Evolutionary conservation across 2,797 vertebrate species (phyloP), one percentile per base, ranked within the genome.

Genomic region (Squalus acanthias): DNA sequence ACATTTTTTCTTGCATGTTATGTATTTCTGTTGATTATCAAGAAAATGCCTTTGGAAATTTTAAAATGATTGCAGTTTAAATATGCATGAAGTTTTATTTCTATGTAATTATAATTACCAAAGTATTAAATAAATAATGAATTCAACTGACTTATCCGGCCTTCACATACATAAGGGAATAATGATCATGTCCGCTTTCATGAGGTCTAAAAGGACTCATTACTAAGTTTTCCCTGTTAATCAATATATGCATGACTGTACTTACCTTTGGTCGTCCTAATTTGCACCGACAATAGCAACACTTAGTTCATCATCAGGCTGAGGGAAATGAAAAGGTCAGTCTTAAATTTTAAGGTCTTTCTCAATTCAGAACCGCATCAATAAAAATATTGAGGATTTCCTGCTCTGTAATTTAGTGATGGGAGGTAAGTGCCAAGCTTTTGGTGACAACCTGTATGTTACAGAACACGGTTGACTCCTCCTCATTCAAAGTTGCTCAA

Each of bases 11-110:
- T 57, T 74, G 70, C 13, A 29, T 72, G 65, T 72, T 95, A 50
- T 50, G 9, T 92, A 92, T 70, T 95, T 70, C 72, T 53, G 67
- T 95, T 95, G 50, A 69, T 57, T 57, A 74, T 12, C 24, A 95
- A 72, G 70, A 74, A 95, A 53, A 33, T 57, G 69, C 29, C 50
- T 74, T 50, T 74, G 0, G 24, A 72, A 29, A 95, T 50, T 95
- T 95, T 72, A 57, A 95, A 76, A 57, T 74, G 26, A 74, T 72
- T 74, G 24, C 50, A 57, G 12, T 95, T 95, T 95, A 76, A 76
- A 95, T 95, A 95, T 74, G 70, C 29, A 95, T 95, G 70, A 29
- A 57, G 46, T 53, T 95, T 74, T 95, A 60, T 95, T 95, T 95
- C 89, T 53, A 29, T 63, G 60, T 95, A 70, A 95, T 70, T 72